Evolutionary conservation across 2,888 invertebrate species (phyloP).

Genomic region (Netelia inedita): DNA sequence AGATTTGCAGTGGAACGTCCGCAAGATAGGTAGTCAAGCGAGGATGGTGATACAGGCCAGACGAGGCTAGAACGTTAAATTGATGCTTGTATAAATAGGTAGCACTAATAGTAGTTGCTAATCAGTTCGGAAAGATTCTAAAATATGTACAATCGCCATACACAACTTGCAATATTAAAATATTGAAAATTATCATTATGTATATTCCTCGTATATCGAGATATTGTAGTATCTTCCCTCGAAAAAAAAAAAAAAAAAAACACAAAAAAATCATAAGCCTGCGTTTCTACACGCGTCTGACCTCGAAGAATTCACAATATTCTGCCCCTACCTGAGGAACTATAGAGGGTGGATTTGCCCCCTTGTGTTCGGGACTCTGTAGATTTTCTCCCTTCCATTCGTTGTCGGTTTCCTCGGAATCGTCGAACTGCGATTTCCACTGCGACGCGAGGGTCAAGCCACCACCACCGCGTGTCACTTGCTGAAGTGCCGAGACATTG

Average conservation of each 20-base stretch:
- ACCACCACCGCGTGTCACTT: slow-evolving; percentile 95
- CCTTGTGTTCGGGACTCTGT: slow-evolving; percentile 85
- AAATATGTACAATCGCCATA: slow-evolving; percentile 6
- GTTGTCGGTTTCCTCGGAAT: slow-evolving; percentile 97
- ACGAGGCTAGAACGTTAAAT: slow-evolving; percentile 78
- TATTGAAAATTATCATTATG: slow-evolving; percentile 5
- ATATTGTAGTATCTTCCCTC: slow-evolving; percentile 39
- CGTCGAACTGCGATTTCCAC: slow-evolving; percentile 98
- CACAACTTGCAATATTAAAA: neutral
- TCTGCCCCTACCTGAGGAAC: slow-evolving; percentile 79
- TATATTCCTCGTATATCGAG: neutral
- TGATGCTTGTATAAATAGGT: slow-evolving; percentile 65
- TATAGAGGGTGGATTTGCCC: slow-evolving; percentile 76
- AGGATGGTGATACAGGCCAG: slow-evolving; percentile 75
- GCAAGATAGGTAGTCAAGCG: slow-evolving; percentile 75
- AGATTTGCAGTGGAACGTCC: slow-evolving; percentile 74
- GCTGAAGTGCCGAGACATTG: slow-evolving; percentile 95
- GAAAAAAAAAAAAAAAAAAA: slow-evolving; percentile 3
- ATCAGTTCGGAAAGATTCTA: slow-evolving; percentile 21
- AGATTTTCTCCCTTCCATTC: slow-evolving; percentile 94
- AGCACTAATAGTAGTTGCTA: slow-evolving; percentile 36
- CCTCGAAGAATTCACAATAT: slow-evolving; percentile 30
- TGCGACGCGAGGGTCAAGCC: slow-evolving; percentile 95
- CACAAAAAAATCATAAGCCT: slow-evolving; percentile 24
- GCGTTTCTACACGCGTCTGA: slow-evolving; percentile 67